phyloP scores from a whole-genome alignment of 2,797 vertebrate species.

The Enteromius afrohamiltoni region DNA sequence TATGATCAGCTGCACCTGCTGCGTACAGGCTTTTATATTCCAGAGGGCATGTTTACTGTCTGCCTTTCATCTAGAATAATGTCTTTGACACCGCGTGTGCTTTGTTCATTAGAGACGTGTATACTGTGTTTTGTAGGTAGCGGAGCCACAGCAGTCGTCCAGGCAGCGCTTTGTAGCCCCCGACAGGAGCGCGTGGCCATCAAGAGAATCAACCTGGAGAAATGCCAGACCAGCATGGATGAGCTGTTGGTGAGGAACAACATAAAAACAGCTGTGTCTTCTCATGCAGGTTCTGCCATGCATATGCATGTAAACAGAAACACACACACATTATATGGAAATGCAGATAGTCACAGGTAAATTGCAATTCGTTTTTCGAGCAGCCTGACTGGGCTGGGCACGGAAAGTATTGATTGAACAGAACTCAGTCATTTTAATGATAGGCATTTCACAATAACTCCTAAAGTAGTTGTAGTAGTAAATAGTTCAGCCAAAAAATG shows the following conservation, averaged over 20 bases:
- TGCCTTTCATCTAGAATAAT: slow-evolving; percentile 38
- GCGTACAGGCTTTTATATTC: slow-evolving; percentile 25
- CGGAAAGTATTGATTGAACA: not conserved
- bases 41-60: slow-evolving; percentile 36
- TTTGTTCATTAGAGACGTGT: slow-evolving; percentile 30
- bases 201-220: slow-evolving; percentile 99
- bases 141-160: slow-evolving; percentile 97
- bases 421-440: not conserved
- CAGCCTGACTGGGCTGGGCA: not conserved
- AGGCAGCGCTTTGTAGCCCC: slow-evolving; percentile 95
- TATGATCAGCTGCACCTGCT: slow-evolving; percentile 28
- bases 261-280: slow-evolving; percentile 59
- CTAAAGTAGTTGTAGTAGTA: not conserved
- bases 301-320: slow-evolving; percentile 14
- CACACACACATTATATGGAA: not conserved
- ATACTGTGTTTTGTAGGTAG: slow-evolving; percentile 83
- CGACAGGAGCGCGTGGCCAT: slow-evolving; percentile 97
- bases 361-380: not conserved
- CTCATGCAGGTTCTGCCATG: slow-evolving; percentile 12
- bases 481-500: not conserved
- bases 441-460: not conserved
- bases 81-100: not conserved
- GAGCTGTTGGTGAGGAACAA: slow-evolving; percentile 91
- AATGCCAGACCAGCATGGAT: slow-evolving; percentile 99
- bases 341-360: not conserved